Conservation (phyloP, 92 coral and sea anemone genomes). For the Scolanthus callimorphus region DNA sequence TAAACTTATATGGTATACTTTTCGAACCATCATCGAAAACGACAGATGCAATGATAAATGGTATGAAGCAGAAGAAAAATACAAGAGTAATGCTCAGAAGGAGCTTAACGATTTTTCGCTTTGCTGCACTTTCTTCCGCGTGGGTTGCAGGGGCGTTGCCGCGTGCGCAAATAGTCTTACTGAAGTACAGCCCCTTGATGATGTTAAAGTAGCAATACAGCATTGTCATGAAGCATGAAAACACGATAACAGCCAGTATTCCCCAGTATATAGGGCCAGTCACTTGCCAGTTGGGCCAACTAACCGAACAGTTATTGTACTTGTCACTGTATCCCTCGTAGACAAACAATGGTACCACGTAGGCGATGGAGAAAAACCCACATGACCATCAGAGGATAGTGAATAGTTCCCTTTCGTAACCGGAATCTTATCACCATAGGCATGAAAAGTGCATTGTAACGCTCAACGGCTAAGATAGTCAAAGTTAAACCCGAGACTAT, state of each 20-base stretch:
- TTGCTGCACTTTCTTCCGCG: slow-evolving; percentile 32
- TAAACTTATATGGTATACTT: slow-evolving; percentile 18
- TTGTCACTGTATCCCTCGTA: slow-evolving; percentile 24
- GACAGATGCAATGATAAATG: slow-evolving; percentile 44
- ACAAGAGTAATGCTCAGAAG: slow-evolving; percentile 53
- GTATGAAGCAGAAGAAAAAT: slow-evolving; percentile 66
- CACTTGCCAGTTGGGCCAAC: slow-evolving; percentile 18
- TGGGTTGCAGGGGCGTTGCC: slow-evolving; percentile 4
- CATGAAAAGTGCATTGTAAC: slow-evolving; percentile 65
- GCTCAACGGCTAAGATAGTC: slow-evolving; percentile 72
- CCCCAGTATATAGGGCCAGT: slow-evolving; percentile 51
- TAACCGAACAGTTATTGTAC: slow-evolving; percentile 11
- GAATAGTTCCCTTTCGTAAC: slow-evolving; percentile 39
- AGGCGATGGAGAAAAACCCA: slow-evolving; percentile 54
- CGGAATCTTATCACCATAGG: slow-evolving; percentile 37
- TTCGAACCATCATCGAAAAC: slow-evolving; percentile 8
- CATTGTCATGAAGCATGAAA: slow-evolving; percentile 35
- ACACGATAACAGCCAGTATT: slow-evolving; percentile 34
- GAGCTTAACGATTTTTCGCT: slow-evolving; percentile 64
- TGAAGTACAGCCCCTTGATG: slow-evolving; percentile 64
- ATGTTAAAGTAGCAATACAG: slow-evolving; percentile 65
- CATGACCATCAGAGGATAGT: slow-evolving; percentile 46
- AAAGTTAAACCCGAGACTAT: slow-evolving; percentile 70
- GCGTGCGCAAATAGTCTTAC: slow-evolving; percentile 63
- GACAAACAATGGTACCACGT: slow-evolving; percentile 60